Base-by-base conservation (phyloP, 2,797 vertebrate species). In the Chelon labrosus region DNA sequence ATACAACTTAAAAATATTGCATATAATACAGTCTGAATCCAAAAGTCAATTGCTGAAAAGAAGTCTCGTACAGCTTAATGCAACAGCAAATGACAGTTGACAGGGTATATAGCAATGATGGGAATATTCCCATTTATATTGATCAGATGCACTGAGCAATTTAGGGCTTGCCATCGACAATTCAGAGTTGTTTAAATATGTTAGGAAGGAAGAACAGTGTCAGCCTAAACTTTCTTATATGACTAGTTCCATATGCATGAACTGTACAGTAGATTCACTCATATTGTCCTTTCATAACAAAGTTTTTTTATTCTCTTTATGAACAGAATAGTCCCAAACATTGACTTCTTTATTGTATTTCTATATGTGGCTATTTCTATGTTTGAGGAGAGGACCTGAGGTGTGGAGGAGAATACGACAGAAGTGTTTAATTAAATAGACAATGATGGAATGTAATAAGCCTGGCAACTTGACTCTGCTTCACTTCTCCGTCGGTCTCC, bases 361-460 rank as follows among this genome's bases (percentile, higher is more conserved):
- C n/a, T 63, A 6, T 38, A 16, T 70, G 27, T 64, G 38, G 39
- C 58, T 80, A 55, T 70, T 38, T 19, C 38, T 12, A 3, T 14
- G 49, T 66, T 50, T 54, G n/a, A 73, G 63, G 31, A 53, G 22
- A 47, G 54, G 60, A 70, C n/a, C 56, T 37, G n/a, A 41, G 69
- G 39, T 20, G 20, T 22, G 58, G 46, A 70, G 78, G 53, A 13
- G n/a, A 77, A 69, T 70, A 52, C 58, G 41, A 71, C 60, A 58
- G 51, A 73, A 75, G 56, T 60, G 69, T 41, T 27, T 88, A 85
- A 91, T 86, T 85, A 88, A 90, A 84, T 49, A 80, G 77, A 79
- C 58, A 68, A 65, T 85, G 67, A 90, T 88, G 42, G 81, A 86
- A 79, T 19, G 75, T 87, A 89, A 86, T 82, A 59, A 74, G 47